Evolutionary conservation across 1,140 invertebrate genomes (phyloP), one percentile per base, ranked within the genome.

Genomic region (Hirudo medicinalis): DNA sequence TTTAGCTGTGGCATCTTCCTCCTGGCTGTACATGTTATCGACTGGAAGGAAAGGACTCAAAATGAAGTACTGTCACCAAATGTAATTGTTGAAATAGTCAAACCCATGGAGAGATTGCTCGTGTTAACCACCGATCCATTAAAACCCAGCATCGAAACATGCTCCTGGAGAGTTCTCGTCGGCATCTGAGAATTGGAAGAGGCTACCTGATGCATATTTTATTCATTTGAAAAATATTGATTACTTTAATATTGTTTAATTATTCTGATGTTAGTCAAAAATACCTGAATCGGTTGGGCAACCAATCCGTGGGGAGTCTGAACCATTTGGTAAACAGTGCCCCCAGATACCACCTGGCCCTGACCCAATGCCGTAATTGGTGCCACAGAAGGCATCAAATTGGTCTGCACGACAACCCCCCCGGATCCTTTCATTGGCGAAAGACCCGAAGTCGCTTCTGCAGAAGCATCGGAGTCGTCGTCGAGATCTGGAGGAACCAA

Each of bases 221-320:
- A n/a, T n/a, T 49, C 43, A 49, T 49, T 22, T 63, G 4, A 11
- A 32, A 6, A 13, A 20, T 63, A 25, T 63, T 63, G 20, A 63
- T 36, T 36, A 36, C 32, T 36, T 36, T 36, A 63, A 63, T 11
- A n/a, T 63, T 15, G 17, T 13, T 19, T 19, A 60, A 15, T 15
- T 2, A 63, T 63, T 0, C 22, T 22, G 29, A 1, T 60, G 15
- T 13, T 25, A 63, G 29, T 63, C 36, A 55, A 70, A 73, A 72
- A 63, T 80, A 84, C 80, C 79, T 84, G 83, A 69, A 85, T 81
- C n/a, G 84, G 85, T 78, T 81, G 86, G 77, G 80, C 85, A 74
- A 84, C 83, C 73, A 84, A 78, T 73, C 80, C 85, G 77, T 81
- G 86, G 76, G 79, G 85, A 74, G 78, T 84, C 70, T 84, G 83